Evolutionary conservation across 2,797 vertebrate genomes (phyloP), one percentile per base, ranked within the genome.

Genomic region (Oreortyx pictus): DNA sequence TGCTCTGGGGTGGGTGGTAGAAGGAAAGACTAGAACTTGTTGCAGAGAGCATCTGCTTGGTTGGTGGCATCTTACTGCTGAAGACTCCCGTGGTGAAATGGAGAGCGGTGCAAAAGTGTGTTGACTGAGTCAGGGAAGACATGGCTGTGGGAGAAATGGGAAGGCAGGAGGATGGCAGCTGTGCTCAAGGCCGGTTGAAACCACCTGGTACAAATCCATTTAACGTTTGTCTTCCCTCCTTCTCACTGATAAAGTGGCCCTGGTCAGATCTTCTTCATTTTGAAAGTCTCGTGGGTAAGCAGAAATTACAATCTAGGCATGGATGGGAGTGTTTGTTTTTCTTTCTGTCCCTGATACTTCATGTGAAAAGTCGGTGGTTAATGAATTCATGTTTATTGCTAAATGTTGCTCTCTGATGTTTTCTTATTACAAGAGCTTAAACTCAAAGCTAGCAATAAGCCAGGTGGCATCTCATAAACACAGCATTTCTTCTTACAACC

Each of bases 331-430:
- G 57, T 65, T 80, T 54, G 3, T 33, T 79, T 91, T 74, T 61
- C 37, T 86, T 94, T 91, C 57, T 93, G 44, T 86, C 81, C 47
- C 79, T 91, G 87, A 64, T 56, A 79, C 59, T 91, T 84, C 14
- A 44, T 86, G 80, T 57, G 80, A 91, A 82, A 89, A 86, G 71
- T 76, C 82, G 81, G 25, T 91, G 52, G 85, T 65, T 88, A 88
- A 86, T 0, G 1, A 90, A 90, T 83, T 96, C 37, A 59, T 84
- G 60, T 90, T 96, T 94, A 84, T 93, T 95, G 85, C 87, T 86
- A 77, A 84, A 86, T 88, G 43, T 77, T 86, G 19, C 29, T 74
- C 92, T 95, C 94, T 95, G 90, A 91, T 93, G 82, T 89, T 78
- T 52, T 89, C 74, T 82, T 82, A 88, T 60, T 93, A 84, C 77